Conservation (phyloP, 2,797 vertebrate genomes). For the Distichodus sexfasciatus region DNA sequence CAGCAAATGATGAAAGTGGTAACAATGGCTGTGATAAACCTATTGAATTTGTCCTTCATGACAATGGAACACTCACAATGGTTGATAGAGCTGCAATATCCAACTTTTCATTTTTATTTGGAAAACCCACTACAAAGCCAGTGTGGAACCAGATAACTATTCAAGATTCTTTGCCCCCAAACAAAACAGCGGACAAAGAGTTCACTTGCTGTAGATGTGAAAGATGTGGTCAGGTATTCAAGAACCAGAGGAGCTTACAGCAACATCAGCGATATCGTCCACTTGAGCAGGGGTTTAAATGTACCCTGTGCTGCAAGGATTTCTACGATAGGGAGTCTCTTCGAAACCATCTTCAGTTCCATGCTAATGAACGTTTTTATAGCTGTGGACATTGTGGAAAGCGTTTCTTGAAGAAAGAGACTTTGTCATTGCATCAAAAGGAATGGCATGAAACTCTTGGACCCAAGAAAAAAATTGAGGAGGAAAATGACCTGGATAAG, state of each 20-base stretch:
- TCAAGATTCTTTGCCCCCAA: slow-evolving; percentile 34
- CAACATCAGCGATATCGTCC: slow-evolving; percentile 77
- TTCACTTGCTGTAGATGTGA: slow-evolving; percentile 65
- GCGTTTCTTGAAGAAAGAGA: slow-evolving; percentile 72
- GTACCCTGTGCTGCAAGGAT: slow-evolving; percentile 77
- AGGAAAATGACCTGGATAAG: slow-evolving; percentile 67
- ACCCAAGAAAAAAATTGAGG: slow-evolving; percentile 53
- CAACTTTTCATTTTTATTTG: slow-evolving; percentile 52
- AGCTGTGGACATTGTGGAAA: slow-evolving; percentile 77
- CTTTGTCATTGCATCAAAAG: slow-evolving; percentile 70
- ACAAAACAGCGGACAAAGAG: slow-evolving; percentile 30
- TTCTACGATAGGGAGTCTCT: slow-evolving; percentile 69
- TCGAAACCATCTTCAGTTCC: slow-evolving; percentile 71
- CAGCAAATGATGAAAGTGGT: slow-evolving; percentile 68
- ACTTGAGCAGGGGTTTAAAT: slow-evolving; percentile 73
- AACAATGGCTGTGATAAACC: slow-evolving; percentile 73
- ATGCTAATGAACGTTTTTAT: slow-evolving; percentile 71
- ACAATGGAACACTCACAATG: slow-evolving; percentile 77
- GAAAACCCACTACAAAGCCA: slow-evolving; percentile 58
- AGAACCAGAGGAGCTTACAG: slow-evolving; percentile 69
- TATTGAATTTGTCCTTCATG: slow-evolving; percentile 78
- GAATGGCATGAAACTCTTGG: slow-evolving; percentile 63
- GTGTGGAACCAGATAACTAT: slow-evolving; percentile 22
- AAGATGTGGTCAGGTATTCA: slow-evolving; percentile 74
- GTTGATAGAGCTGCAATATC: slow-evolving; percentile 66